A percentile compares a stretch with the other conserved stretches of the same genome.
Evolutionary conservation across 2,113 vertebrate genomes (phyloP).

Genomic region (Phoxinus phoxinus): DNA sequence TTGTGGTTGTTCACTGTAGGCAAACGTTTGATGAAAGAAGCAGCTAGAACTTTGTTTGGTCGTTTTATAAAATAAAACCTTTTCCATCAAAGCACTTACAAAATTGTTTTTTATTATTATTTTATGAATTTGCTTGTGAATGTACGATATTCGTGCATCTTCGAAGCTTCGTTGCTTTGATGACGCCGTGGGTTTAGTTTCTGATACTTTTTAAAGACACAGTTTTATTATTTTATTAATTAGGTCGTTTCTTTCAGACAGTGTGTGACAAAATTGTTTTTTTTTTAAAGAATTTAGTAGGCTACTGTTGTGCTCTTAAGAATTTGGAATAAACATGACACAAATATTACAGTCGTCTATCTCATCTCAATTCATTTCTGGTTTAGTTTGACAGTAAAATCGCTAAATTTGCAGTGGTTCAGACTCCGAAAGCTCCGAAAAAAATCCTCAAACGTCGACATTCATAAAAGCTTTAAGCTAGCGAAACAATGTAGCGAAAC

Average conservation of each 20-base stretch:
- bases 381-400: neutral
- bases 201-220: neutral
- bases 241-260: neutral
- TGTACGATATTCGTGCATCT: rapidly evolving
- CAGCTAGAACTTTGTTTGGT: neutral
- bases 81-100: neutral
- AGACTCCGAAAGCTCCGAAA: neutral
- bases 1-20: slow-evolving; percentile 34
- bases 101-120: neutral
- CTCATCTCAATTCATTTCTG: neutral
- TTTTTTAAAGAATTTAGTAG: neutral
- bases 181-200: neutral
- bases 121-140: neutral
- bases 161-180: neutral
- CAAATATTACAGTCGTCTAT: neutral
- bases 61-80: neutral
- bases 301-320: neutral
- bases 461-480: neutral
- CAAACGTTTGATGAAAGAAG: neutral
- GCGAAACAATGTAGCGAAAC: neutral
- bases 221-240: neutral
- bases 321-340: neutral
- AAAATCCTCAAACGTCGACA: neutral
- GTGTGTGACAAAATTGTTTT: too few species aligned
- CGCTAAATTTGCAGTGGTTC: neutral